Base-by-base conservation (phyloP, 2,888 invertebrate species). In the Hypsopygia costalis region DNA sequence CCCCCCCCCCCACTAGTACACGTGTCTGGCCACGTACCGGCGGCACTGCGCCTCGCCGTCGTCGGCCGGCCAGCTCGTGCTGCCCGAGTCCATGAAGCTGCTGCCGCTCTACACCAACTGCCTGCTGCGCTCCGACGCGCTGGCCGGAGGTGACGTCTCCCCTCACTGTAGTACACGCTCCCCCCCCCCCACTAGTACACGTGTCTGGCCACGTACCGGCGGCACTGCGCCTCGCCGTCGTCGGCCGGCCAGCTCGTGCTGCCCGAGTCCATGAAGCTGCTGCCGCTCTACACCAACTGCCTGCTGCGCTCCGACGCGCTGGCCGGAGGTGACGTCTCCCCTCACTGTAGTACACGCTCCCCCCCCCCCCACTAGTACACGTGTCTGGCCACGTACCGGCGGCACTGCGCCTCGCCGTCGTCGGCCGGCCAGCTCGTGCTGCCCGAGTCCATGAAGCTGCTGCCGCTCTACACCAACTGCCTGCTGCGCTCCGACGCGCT, bases 41-140 rank as follows among this genome's bases (percentile, higher is more conserved):
- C 96, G 98, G 62, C 95, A 98, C 82, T 99, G 99, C 89, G 97
- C 98, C 22, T 95, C 94, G 57, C 96, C 97, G 2, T 95, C 98
- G 12, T 97, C 97, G 29, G 94, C 96, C 20, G 98, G 98, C 0
- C 99, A 99, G 88, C 92, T 99, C n/a, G 99, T 99, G 69, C 90
- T 99, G 61, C 99, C 99, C 0, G 99, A 99, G 89, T 96, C 96
- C 69, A 95, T 99, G 93, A 99, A 99, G 88, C 90, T 99, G 52
- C 89, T 99, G 69, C 99, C 99, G 10, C 90, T 99, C 9, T 99
- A 98, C 77, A 92, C 95, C 46, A 98, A 97, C 83, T 98, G 98
- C 76, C 80, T 99, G 63, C 88, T 98, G 62, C 96, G 97, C 63
- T 95, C 94, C 59, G 98, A 99, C 77, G 98, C 98, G 0, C 74